Base-by-base conservation (phyloP, 2,888 invertebrate species). In the Catotricha subobsoleta region DNA sequence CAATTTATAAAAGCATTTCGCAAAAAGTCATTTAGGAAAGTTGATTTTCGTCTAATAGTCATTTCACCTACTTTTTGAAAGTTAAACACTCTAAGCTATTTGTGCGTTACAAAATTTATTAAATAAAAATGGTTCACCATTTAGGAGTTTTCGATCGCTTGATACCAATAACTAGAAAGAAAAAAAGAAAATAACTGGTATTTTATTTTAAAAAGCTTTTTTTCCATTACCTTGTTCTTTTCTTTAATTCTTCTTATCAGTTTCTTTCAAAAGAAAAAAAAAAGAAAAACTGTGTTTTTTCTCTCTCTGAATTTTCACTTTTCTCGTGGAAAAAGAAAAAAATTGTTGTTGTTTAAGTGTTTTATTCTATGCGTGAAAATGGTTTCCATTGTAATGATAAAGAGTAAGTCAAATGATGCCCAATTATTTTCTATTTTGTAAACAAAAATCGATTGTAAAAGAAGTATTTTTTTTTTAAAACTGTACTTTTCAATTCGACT, bases 401-500 rank as follows among this genome's bases (percentile, higher is more conserved):
- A n/a, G n/a, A n/a, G n/a, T n/a, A 30, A 30, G 30, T 30, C 30
- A 30, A 30, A 30, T 30, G 30, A 30, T 30, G 30, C n/a, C 30
- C 30, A 30, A 7, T 30, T 30, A 30, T 30, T 30, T 30, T 30
- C n/a, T 30, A 30, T 30, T 30, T 30, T 30, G 30, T 10, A 30
- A 30, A 15, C n/a, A n/a, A n/a, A n/a, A n/a, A n/a, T n/a, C n/a
- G n/a, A n/a, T n/a, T n/a, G n/a, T n/a, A n/a, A n/a, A n/a, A n/a
- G n/a, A n/a, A n/a, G n/a, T n/a, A n/a, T n/a, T n/a, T n/a, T n/a
- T n/a, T n/a, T n/a, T n/a, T n/a, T n/a, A n/a, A n/a, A n/a, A n/a
- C n/a, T n/a, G n/a, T n/a, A n/a, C n/a, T n/a, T n/a, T n/a, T n/a
- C n/a, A n/a, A n/a, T n/a, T n/a, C n/a, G n/a, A n/a, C n/a, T n/a